Conservation (phyloP, 2,797 vertebrate species). For the Lithobates sylvaticus region DNA sequence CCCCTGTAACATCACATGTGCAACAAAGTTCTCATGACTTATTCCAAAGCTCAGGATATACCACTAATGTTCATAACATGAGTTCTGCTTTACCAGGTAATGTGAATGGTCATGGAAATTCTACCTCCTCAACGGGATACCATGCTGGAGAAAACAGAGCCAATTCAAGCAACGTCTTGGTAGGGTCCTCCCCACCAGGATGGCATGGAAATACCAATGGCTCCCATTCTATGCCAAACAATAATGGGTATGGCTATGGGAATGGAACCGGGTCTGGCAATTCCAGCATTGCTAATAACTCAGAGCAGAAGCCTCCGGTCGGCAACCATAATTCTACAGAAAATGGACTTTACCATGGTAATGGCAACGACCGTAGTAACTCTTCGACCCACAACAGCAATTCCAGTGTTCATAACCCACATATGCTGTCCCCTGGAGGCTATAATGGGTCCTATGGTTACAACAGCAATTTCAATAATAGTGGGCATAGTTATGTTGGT, state of each 20-base stretch:
- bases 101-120: slow-evolving; percentile 27
- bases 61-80: slow-evolving; percentile 1
- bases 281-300: no score
- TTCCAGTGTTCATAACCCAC: neutral
- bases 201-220: neutral
- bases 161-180: neutral
- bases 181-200: slow-evolving; percentile 2
- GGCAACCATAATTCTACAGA: no score
- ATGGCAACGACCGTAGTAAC: no score
- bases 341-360: no score
- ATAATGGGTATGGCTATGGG: neutral
- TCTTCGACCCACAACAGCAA: no score
- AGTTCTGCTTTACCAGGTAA: slow-evolving; percentile 7
- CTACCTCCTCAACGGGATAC: slow-evolving; percentile 12
- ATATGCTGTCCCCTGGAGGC: neutral
- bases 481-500: neutral
- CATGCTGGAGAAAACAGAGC: neutral
- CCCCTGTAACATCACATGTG: no score
- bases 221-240: neutral
- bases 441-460: neutral
- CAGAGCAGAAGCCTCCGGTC: no score
- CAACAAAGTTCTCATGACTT: no score
- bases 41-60: neutral
- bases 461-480: neutral
- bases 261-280: no score